Base-by-base conservation (phyloP, 2,888 invertebrate species). In the Drosophila emarginata region DNA sequence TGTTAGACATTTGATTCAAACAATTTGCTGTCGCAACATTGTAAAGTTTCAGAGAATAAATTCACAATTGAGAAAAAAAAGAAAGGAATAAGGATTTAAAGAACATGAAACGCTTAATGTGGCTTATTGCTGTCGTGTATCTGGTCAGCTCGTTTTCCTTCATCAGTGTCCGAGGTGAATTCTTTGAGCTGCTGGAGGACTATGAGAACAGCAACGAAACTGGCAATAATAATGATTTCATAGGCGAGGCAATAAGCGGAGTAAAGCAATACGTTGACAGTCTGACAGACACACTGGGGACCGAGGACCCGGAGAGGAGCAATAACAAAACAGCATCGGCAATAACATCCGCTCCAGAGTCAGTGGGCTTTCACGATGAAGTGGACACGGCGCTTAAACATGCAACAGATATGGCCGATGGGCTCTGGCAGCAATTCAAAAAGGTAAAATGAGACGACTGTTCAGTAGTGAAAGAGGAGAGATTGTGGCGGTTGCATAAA, bases 341-440 rank as follows among this genome's bases (percentile, higher is more conserved):
- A 11, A 6, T 56, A 23, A 15, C 32, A 4, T 12, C 37, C 1
- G 32, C 32, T 32, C 32, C 32, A 32, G 15, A 65, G 6, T 45
- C 74, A 21, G 40, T 51, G 12, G 62, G 32, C n/a, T 21, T 64
- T n/a, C 32, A 68, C 23, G 70, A 66, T 68, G 86, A 76, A 64
- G 59, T 87, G 65, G 78, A 81, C 54, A 61, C 62, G n/a, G 76
- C 81, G 5, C 61, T 86, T 11, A 63, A 67, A 50, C 72, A 67
- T 61, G 80, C 76, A 62, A 70, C 86, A 40, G 68, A 77, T 45
- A 74, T 59, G 1, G 67, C 74, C 4, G 69, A 82, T 52, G 52
- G 58, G 57, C 62, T 86, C 0, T 83, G 86, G 86, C 80, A 73
- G 60, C 74, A 76, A 58, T 78, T 88, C 12, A 71, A 67, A 70